Evolutionary conservation across 37 sponge, comb jelly and placozoan species (phyloP), one percentile per base, ranked within the genome.

Genomic region (Spongia lamella): DNA sequence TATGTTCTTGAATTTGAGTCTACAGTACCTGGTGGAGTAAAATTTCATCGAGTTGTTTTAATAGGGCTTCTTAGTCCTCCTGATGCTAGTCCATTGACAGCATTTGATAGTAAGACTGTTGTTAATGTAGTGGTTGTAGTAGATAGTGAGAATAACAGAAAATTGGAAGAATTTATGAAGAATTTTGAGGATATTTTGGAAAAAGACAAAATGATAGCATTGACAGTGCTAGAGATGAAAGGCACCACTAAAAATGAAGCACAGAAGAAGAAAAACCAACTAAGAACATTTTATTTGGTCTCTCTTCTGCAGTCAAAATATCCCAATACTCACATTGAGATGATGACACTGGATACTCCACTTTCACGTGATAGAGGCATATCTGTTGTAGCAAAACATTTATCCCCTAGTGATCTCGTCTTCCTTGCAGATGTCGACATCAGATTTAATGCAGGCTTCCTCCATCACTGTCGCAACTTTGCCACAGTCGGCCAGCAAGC

Each of bases 1-100:
- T 79, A 79, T 52, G 40, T 79, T 37, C 68, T 79, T 16, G 80
- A 79, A 27, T 69, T 79, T 79, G 80, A 79, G 53, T n/a, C 71
- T 7, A 68, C 57, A 27, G 9, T 16, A 21, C 35, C 43, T 39
- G 52, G 20, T 60, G 61, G 30, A 26, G 33, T 14, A 19, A 27
- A 64, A 49, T n/a, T n/a, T 5, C 49, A 38, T 35, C 13, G 71
- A 26, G 69, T 61, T 7, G 21, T 70, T 13, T 43, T 79, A 13
- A 47, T 62, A 3, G 49, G 70, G 5, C 47, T 50, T 61, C 60
- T 70, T 33, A 70, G 60, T 34, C 31, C 47, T n/a, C 71, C 71
- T 15, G 80, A 79, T 25, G 71, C 69, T 1, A 69, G 38, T 24
- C 80, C 66, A 43, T 19, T 63, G 26, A 4, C 19, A 53, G 47